Percentiles rank a stretch among this genome's conserved stretches.
Conservation (phyloP, 2,888 invertebrate genomes). For the Hirtodrosophila trivittata region DNA sequence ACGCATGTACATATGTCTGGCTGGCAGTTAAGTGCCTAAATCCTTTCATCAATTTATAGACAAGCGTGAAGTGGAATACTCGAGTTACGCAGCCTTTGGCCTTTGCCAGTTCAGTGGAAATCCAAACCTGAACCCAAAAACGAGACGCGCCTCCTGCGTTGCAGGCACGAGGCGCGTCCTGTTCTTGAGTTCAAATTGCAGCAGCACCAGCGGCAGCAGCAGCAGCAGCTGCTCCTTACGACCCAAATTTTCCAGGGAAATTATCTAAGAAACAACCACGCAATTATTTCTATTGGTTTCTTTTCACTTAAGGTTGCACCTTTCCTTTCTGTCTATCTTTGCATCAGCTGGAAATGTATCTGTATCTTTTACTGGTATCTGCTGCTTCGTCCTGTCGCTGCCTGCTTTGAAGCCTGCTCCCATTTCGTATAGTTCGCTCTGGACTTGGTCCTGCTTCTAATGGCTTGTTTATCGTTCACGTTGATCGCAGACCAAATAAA, state of each 20-base stretch:
- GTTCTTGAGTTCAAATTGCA: slow-evolving; percentile 53
- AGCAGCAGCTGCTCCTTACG: slow-evolving; percentile 1
- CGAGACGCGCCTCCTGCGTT: slow-evolving; percentile 16
- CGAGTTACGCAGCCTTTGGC: slow-evolving; percentile 59
- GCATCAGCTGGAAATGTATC: slow-evolving; percentile 4
- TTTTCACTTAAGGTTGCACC: slow-evolving; percentile 60
- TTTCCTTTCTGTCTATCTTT: slow-evolving; percentile 21
- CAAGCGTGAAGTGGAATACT: slow-evolving; percentile 67
- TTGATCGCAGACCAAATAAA: slow-evolving; percentile 65
- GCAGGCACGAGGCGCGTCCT: slow-evolving; percentile 42
- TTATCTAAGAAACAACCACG: slow-evolving; percentile 37
- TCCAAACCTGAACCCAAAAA: not conserved
- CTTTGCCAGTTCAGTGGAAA: slow-evolving; percentile 22
- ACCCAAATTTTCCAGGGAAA: slow-evolving; percentile 43
- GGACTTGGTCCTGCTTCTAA: slow-evolving; percentile 52
- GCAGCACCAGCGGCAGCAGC: slow-evolving; percentile 35
- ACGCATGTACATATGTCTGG: slow-evolving; percentile 1
- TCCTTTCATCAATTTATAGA: slow-evolving; percentile 59
- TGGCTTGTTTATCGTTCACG: slow-evolving; percentile 63
- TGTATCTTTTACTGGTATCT: not conserved
- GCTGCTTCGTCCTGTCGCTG: slow-evolving; percentile 31
- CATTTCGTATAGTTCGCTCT: slow-evolving; percentile 34
- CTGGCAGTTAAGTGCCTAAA: slow-evolving; percentile 57
- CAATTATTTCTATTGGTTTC: slow-evolving; percentile 50
- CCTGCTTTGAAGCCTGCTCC: slow-evolving; percentile 57